These are phyloP conservation scores for Crioceris asparagi DNA, from an alignment of 2,888 invertebrate species.

Conservation along the genomic window DNA sequence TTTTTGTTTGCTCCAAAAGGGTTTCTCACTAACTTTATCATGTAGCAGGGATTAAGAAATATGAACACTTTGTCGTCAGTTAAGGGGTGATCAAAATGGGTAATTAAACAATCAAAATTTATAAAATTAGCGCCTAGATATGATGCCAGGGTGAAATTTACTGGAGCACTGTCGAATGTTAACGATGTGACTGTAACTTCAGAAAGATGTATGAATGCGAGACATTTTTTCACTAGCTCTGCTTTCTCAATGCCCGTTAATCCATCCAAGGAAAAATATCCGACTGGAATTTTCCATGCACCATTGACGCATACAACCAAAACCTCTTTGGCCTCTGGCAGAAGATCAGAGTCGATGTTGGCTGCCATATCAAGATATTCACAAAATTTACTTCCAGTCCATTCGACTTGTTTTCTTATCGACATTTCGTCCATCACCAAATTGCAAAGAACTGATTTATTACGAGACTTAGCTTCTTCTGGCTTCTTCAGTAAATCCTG, in stretches of 20 bases:
- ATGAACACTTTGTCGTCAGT: constrained; percentile 14
- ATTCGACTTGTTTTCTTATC: constrained; percentile 18
- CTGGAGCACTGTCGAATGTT: constrained; percentile 1
- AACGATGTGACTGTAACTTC: not conserved
- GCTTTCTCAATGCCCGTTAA: not conserved
- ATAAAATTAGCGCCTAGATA: constrained; percentile 12
- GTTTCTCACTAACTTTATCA: constrained; percentile 22
- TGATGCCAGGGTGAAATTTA: constrained; percentile 11
- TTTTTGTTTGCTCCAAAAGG: constrained; percentile 12
- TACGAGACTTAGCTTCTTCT: constrained; percentile 1
- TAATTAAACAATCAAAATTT: constrained; percentile 4
- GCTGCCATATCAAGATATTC: constrained; percentile 24
- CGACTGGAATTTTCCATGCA: constrained; percentile 15
- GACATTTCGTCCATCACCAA: constrained; percentile 25
- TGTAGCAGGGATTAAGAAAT: constrained; percentile 20
- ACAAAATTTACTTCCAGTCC: constrained; percentile 16
- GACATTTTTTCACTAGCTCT: not conserved
- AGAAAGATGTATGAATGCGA: not conserved
- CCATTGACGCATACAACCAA: constrained; percentile 19
- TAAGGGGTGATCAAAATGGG: constrained; percentile 6
- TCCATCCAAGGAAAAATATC: not conserved
- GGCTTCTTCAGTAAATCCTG: constrained; percentile 19
- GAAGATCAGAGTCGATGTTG: constrained; percentile 16
- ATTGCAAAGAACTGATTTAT: constrained; percentile 13
- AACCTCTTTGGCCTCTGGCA: constrained; percentile 19